Evolutionary conservation across 2,888 invertebrate genomes (phyloP).

Genomic region (Tricholauxania praeusta): DNA sequence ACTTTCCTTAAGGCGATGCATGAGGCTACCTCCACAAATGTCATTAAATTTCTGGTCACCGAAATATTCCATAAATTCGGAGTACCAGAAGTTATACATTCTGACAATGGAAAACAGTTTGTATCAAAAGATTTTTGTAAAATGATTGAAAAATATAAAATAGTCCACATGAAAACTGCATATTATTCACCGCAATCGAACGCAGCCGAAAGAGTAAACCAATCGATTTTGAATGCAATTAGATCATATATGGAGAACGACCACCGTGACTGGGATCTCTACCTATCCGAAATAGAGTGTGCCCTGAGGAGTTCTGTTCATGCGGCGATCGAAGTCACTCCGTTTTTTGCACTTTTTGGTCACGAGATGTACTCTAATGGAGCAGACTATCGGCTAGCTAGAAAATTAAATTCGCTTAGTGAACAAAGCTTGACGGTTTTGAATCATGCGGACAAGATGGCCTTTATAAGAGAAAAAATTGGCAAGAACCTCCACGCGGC

Average conservation of each 20-base stretch:
- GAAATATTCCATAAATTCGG: too few species aligned
- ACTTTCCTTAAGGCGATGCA: too few species aligned
- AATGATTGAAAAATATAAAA: slow-evolving; percentile 41
- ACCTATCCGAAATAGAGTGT: slow-evolving; percentile 40
- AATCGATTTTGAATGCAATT: slow-evolving; percentile 54
- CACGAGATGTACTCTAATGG: slow-evolving; percentile 26
- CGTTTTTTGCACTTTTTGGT: slow-evolving; percentile 37
- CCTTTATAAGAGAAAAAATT: too few species aligned
- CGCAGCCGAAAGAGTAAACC: slow-evolving; percentile 57
- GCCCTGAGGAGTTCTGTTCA: slow-evolving; percentile 38
- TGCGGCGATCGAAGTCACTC: slow-evolving; percentile 36
- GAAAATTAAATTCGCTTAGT: too few species aligned
- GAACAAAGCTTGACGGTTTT: too few species aligned
- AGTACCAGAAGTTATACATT: too few species aligned
- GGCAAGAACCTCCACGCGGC: too few species aligned
- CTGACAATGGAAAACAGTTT: slow-evolving; percentile 53
- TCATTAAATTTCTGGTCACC: too few species aligned
- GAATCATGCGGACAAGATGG: too few species aligned
- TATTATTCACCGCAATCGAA: slow-evolving; percentile 58
- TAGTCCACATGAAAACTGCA: slow-evolving; percentile 45
- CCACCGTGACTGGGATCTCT: slow-evolving; percentile 42
- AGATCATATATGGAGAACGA: slow-evolving; percentile 37
- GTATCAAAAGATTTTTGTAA: slow-evolving; percentile 39
- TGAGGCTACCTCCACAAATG: too few species aligned
- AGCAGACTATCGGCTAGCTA: slow-evolving; percentile 16